Percentiles rank a stretch among this genome's conserved stretches.
Evolutionary conservation across 2,888 invertebrate genomes (phyloP).

Genomic region (Eremobia ochroleuca): DNA sequence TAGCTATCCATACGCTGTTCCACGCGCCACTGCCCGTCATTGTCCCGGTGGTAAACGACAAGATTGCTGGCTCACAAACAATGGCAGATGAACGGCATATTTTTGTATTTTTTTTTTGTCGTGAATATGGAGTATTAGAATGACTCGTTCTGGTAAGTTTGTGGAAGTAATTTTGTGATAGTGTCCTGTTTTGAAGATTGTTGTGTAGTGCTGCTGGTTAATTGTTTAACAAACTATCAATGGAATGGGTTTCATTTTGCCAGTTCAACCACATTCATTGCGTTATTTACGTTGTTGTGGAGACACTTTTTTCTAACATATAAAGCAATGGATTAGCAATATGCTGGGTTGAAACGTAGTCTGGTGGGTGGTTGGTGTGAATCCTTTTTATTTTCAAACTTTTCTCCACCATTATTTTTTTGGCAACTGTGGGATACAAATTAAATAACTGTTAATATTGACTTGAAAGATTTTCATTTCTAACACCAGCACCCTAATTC

Average conservation of each 20-base stretch:
- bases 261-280: too few relatives aligned
- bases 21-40: slow-evolving; percentile 24
- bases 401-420: too few relatives aligned
- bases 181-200: neutral
- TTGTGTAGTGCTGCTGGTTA: neutral
- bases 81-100: slow-evolving; percentile 3
- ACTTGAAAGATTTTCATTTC: too few relatives aligned
- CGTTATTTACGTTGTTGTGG: too few relatives aligned
- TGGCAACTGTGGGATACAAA: too few relatives aligned
- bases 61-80: slow-evolving; percentile 37
- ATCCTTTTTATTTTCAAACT: too few relatives aligned
- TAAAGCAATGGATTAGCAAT: too few relatives aligned
- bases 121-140: slow-evolving; percentile 11
- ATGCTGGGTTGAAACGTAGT: neutral
- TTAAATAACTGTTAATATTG: too few relatives aligned
- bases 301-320: too few relatives aligned
- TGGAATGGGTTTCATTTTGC: too few relatives aligned
- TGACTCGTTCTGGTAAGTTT: neutral
- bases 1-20: neutral
- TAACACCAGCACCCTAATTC: too few relatives aligned
- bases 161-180: neutral
- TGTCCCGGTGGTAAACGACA: slow-evolving; percentile 33
- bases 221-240: too few relatives aligned
- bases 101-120: slow-evolving; percentile 30
- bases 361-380: neutral